Conservation (phyloP, 2,797 vertebrate species). For the Harpagifer antarcticus region DNA sequence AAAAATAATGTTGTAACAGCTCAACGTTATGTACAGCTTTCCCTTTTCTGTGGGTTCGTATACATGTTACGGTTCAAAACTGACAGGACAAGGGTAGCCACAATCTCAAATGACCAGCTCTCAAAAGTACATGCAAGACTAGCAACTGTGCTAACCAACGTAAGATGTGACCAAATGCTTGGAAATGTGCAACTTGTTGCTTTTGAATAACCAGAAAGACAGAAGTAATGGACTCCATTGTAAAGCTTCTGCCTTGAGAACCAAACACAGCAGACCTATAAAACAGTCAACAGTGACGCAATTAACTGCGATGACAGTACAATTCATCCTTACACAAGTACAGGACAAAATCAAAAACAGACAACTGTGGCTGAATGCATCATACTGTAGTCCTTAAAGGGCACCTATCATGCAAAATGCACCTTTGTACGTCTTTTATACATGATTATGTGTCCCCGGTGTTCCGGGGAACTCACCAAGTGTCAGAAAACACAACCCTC, state of each 20-base stretch:
- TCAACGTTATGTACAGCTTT: neutral
- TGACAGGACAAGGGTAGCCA: neutral
- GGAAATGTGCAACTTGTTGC: neutral
- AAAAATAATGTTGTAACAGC: neutral
- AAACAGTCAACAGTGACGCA: neutral
- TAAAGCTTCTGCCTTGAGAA: neutral
- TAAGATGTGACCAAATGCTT: slow-evolving; percentile 10
- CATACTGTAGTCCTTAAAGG: slow-evolving; percentile 2
- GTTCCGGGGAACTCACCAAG: too few relatives aligned
- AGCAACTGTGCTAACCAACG: neutral
- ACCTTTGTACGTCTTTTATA: too few relatives aligned
- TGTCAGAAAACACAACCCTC: too few relatives aligned
- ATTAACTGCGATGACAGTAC: neutral
- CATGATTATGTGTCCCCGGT: too few relatives aligned
- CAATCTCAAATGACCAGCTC: neutral
- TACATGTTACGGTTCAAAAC: neutral
- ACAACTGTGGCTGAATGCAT: slow-evolving; percentile 1
- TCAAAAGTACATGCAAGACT: neutral
- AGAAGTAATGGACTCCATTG: neutral
- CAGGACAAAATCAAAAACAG: neutral
- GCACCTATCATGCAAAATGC: too few relatives aligned
- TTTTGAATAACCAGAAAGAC: neutral
- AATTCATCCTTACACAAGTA: neutral
- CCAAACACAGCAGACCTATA: neutral
- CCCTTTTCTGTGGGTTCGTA: neutral